A percentile compares a stretch with the other conserved stretches of the same genome.
These are phyloP conservation scores for Periophthalmodon schlosseri DNA, from an alignment of 2,113 vertebrate genomes.

Conservation along the genomic window DNA sequence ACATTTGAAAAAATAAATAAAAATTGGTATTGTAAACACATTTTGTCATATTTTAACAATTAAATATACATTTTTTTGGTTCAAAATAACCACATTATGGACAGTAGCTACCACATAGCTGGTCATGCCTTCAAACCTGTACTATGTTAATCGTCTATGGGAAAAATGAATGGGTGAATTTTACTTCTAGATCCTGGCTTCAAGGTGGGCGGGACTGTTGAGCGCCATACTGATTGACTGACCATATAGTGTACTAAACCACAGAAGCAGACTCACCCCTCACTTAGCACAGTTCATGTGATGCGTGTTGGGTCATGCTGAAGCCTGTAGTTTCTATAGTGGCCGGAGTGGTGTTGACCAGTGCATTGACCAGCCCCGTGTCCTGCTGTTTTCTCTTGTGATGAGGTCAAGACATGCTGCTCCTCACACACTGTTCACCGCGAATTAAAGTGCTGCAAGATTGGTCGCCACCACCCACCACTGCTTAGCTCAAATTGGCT, in stretches of 20 bases:
- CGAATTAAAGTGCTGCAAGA: conserved; percentile 56
- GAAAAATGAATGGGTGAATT: no score
- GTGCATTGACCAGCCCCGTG: conserved; percentile 50
- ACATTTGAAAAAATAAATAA: no score
- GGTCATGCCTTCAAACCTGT: no score
- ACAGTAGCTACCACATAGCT: no score
- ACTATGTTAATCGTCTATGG: no score
- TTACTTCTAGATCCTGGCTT: no score
- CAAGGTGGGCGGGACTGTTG: no score
- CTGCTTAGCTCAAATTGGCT: conserved; percentile 63
- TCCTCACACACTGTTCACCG: conserved; percentile 56
- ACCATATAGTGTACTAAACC: not conserved
- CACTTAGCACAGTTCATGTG: conserved; percentile 59
- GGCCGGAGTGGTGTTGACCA: conserved; percentile 59
- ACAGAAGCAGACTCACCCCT: conserved; percentile 11
- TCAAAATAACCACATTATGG: no score
- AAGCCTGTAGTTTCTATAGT: conserved; percentile 58
- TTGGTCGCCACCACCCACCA: conserved; percentile 48
- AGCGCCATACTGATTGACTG: not conserved
- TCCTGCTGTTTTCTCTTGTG: conserved; percentile 58
- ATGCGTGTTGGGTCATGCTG: conserved; percentile 45
- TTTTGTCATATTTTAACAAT: no score
- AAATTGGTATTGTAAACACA: no score
- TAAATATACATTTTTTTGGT: no score
- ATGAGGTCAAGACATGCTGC: conserved; percentile 67